phyloP scores from a whole-genome alignment of 2,888 invertebrate genomes.

The Aleiodes leptofemur region DNA sequence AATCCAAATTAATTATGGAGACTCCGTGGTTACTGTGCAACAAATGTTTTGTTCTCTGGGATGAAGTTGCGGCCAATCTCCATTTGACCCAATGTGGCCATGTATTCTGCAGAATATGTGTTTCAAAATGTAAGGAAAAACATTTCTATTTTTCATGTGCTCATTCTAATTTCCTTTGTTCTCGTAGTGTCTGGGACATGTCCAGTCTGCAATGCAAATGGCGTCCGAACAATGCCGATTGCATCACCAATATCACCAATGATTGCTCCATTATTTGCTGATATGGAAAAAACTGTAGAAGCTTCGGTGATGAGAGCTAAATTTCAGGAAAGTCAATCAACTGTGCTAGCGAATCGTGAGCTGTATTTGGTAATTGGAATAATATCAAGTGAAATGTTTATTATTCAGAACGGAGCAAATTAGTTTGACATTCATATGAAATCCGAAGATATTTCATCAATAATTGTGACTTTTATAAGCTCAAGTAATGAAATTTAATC shows the following conservation, averaged over 20 bases:
- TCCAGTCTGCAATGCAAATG: background rate
- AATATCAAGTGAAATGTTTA: background rate
- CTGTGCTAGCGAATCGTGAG: background rate
- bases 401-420: background rate
- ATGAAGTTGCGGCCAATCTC: background rate
- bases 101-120: background rate
- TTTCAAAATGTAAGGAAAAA: background rate
- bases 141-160: background rate
- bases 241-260: background rate
- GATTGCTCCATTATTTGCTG: background rate
- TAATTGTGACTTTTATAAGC: too few species aligned
- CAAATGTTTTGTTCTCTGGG: background rate
- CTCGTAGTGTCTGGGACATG: background rate
- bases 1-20: background rate
- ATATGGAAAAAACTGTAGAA: background rate
- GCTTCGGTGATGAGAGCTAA: background rate
- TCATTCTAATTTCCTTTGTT: background rate
- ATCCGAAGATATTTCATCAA: too few species aligned
- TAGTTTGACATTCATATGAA: background rate
- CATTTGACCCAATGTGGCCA: conserved; percentile 2
- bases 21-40: background rate
- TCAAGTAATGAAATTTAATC: too few species aligned
- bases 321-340: background rate
- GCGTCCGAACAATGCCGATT: background rate
- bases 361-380: background rate